Evolutionary conservation across 2,113 vertebrate genomes (phyloP).

Genomic region (Furnarius figulus): DNA sequence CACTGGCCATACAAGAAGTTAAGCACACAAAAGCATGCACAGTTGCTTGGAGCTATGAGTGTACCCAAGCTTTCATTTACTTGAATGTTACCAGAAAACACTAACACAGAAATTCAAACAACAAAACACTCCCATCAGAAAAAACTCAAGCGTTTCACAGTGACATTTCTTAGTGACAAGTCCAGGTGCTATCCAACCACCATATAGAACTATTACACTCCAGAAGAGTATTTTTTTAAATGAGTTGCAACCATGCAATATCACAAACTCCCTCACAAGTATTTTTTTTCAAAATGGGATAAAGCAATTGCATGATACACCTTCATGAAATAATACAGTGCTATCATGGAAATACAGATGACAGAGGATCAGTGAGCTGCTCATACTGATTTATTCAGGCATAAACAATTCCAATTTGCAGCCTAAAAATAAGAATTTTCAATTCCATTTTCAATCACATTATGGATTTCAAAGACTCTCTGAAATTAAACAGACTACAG

Average conservation of each 20-base stretch:
- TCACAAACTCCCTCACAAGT: background rate
- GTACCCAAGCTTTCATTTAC: background rate
- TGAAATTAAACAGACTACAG: background rate
- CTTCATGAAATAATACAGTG: background rate
- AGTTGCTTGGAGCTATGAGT: background rate
- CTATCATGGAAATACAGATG: background rate
- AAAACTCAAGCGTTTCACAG: background rate
- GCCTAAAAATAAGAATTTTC: background rate
- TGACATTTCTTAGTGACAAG: too few relatives aligned
- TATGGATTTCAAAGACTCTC: background rate
- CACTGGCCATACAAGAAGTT: background rate
- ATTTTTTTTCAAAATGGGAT: background rate
- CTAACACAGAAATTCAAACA: background rate
- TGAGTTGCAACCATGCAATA: background rate
- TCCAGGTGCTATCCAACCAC: background rate
- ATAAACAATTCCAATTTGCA: background rate
- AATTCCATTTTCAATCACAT: background rate
- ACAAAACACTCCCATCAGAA: background rate
- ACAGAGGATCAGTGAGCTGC: background rate
- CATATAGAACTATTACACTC: background rate
- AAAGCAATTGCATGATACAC: background rate
- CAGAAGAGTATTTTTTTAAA: background rate
- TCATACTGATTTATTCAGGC: background rate
- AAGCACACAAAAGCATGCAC: background rate
- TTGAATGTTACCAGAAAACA: background rate